Base-by-base conservation (phyloP, 2,113 vertebrate genomes). In the Danio rerio region DNA sequence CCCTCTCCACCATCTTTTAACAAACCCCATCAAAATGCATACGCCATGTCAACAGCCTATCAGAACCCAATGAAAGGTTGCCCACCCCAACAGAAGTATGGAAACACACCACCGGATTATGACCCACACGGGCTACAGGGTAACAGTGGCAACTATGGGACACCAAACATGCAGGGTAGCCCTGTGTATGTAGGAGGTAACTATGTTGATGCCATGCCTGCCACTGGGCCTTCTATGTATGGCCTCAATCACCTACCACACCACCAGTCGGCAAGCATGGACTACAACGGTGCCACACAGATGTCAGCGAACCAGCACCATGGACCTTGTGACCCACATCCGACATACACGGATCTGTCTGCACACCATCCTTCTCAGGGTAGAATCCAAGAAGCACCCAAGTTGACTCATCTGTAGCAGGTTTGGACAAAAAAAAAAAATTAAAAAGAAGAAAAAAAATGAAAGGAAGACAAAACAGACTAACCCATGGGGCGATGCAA, bases 341-440 rank as follows among this genome's bases (percentile, higher is more conserved):
- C 95, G 5, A 94, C 96, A 18, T 99, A 98, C 94, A 94, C 96
- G 87, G 98, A 99, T 94, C 96, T 99, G 92, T 94, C 97, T 81
- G 92, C 95, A 78, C 98, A 98, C 92, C 98, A 98, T 82, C 94
- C 95, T 93, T 94, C 97, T 98, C 98, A 98, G 97, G 97, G 97
- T 95, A 96, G 98, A 96, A 98, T 99, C 94, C 98, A 99, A 93
- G 98, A 99, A 95, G 98, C 97, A 89, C 98, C 98, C 95, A 99
- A 99, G 92, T 92, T 99, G 93, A 99, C 98, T 90, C 98, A 99
- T 93, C 97, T 99, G 98, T 99, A 97, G 96, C 92, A 90, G 91
- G 88, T 91, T 89, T 91, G 91, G 86, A 90, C 81, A 88, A 79
- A 69, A 85, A 87, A 80, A n/a, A n/a, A 63, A 68, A 86, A 62